A percentile compares a stretch with the other conserved stretches of the same genome.
phyloP scores from a whole-genome alignment of 2,797 vertebrate genomes.

The Carapus acus region DNA sequence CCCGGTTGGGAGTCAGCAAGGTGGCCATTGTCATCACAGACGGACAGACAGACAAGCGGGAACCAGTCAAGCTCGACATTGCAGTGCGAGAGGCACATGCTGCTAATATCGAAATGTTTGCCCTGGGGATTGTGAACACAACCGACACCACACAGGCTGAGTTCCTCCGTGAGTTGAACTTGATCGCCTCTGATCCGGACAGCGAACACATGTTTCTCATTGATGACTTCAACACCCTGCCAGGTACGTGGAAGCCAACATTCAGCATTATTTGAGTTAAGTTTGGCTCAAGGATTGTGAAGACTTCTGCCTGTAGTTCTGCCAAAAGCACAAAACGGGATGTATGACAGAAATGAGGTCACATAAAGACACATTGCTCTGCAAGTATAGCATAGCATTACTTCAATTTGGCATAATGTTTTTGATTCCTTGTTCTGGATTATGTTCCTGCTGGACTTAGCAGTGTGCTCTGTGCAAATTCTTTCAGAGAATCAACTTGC shows the following conservation, averaged over 20 bases:
- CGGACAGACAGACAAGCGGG: constrained; percentile 84
- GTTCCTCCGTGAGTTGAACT: constrained; percentile 81
- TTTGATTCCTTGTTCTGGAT: too few relatives aligned
- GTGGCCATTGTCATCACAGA: constrained; percentile 87
- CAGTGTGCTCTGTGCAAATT: too few relatives aligned
- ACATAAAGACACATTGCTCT: too few relatives aligned
- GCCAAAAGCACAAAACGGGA: too few relatives aligned
- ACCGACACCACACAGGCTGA: constrained; percentile 79
- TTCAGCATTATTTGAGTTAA: too few relatives aligned
- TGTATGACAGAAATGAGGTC: too few relatives aligned
- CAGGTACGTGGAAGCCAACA: constrained; percentile 67
- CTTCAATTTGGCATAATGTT: too few relatives aligned
- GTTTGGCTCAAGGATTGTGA: too few relatives aligned
- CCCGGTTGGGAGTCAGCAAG: constrained; percentile 79
- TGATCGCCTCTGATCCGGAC: constrained; percentile 88
- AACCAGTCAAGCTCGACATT: constrained; percentile 80
- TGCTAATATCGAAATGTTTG: constrained; percentile 88
- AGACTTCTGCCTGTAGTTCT: too few relatives aligned
- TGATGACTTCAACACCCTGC: constrained; percentile 85
- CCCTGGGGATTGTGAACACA: constrained; percentile 83
- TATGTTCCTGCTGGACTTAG: too few relatives aligned
- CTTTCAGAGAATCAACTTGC: too few relatives aligned
- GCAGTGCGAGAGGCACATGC: constrained; percentile 83
- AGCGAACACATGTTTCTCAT: constrained; percentile 85
- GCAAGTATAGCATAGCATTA: too few relatives aligned